Conservation (phyloP, 2,797 vertebrate genomes). For the Perodicticus potto region DNA sequence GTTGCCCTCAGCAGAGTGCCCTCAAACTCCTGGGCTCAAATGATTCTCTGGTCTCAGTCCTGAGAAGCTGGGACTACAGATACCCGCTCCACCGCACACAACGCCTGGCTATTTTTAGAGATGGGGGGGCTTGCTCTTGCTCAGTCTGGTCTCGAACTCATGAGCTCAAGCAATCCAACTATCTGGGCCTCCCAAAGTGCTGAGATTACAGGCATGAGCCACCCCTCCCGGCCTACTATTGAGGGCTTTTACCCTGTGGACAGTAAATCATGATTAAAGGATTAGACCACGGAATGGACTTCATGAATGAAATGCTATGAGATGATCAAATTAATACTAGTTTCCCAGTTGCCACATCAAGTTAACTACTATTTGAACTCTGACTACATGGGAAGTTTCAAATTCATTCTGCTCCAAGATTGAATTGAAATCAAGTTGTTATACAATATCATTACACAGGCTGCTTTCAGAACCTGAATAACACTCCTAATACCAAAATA, state of each 20-base stretch:
- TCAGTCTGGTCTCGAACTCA: too few relatives aligned
- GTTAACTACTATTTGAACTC: conserved; percentile 57
- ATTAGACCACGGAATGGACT: background rate
- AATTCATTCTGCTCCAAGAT: conserved; percentile 40
- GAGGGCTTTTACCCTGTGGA: background rate
- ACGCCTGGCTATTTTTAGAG: too few relatives aligned
- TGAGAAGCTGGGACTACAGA: too few relatives aligned
- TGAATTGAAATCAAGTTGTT: conserved; percentile 42
- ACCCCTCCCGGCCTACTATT: background rate
- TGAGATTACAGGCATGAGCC: too few relatives aligned
- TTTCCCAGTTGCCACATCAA: conserved; percentile 42
- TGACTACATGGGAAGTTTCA: conserved; percentile 10
- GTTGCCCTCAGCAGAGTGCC: too few relatives aligned
- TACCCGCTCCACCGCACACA: too few relatives aligned
- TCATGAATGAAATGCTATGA: background rate
- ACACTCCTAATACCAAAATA: conserved; percentile 47
- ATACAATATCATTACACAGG: conserved; percentile 29
- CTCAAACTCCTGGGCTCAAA: too few relatives aligned
- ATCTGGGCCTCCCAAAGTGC: too few relatives aligned
- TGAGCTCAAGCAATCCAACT: too few relatives aligned
- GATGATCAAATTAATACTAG: conserved; percentile 49
- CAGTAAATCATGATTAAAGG: background rate
- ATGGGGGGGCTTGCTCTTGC: too few relatives aligned
- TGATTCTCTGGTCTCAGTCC: too few relatives aligned
- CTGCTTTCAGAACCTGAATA: conserved; percentile 37